Base-by-base conservation (phyloP, 2,888 invertebrate genomes). In the Pammene aurita region DNA sequence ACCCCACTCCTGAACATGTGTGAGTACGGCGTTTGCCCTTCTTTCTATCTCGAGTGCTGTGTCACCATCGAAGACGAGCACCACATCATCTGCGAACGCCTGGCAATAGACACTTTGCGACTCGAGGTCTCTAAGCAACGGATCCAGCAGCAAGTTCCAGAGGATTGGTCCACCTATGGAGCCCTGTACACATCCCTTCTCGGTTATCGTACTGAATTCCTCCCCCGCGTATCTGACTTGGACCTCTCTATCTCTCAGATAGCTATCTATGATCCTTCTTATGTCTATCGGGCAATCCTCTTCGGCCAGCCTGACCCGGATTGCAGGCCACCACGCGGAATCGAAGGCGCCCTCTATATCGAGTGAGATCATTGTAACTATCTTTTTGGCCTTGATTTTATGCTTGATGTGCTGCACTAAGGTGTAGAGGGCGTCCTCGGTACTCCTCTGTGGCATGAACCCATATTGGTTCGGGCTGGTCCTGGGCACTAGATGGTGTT, bases 291-390 rank as follows among this genome's bases (percentile, higher is more conserved):
- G 66, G 14, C 67, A 69, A 16, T 18, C 9, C 34, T 62, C 64
- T 41, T 75, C 67, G 0, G 46, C 67, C 48, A 72, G 66, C 38
- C 71, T 11, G 9, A 18, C 42, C 41, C 42, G 44, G 14, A 73
- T 71, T 0, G 62, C 67, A 0, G 73, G 74, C 73, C 73, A 73
- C 68, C 70, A 70, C 2, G 71, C 70, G 56, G 48, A 57, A 10
- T 44, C 44, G 13, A 44, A 44, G 44, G 44, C 44, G 7, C 44
- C 44, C 44, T 44, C 44, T 44, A 44, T 44, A 10, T 44, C 44
- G 5, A 44, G 44, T 13, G 44, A 44, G 11, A 44, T 13, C 10
- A 44, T 13, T 11, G 44, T 44, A 5, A 44, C 44, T 13, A 44
- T 44, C 5, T 44, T 11, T 10, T 44, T 44, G 10, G 5, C 11